These are phyloP conservation scores for Halocynthia roretzi DNA, from an alignment of 23 tunicate genomes.

Conservation along the genomic window DNA sequence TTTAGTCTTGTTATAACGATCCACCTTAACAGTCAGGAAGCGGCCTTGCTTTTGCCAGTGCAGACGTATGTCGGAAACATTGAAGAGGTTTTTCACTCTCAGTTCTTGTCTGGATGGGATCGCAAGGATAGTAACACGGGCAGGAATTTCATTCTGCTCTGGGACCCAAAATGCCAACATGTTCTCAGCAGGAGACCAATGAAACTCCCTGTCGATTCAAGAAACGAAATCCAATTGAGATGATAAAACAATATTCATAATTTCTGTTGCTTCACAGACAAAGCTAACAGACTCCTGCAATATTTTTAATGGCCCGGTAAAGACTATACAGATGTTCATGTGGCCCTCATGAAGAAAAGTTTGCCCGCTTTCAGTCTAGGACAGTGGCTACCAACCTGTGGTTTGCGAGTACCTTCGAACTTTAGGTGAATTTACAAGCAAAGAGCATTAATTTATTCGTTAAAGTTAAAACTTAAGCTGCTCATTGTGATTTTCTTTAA, in stretches of 20 bases:
- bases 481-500: too few relatives aligned
- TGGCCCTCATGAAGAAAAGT: too few relatives aligned
- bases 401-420: too few relatives aligned
- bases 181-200: constrained; percentile 96
- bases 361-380: too few relatives aligned
- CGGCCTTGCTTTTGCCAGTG: constrained; percentile 97
- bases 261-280: not conserved
- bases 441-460: too few relatives aligned
- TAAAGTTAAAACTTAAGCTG: too few relatives aligned
- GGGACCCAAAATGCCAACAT: constrained; percentile 82
- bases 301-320: too few relatives aligned
- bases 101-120: constrained; percentile 89
- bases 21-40: constrained; percentile 87
- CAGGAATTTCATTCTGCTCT: constrained; percentile 84
- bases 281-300: too few relatives aligned
- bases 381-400: too few relatives aligned
- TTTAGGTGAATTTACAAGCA: too few relatives aligned
- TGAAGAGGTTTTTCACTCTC: constrained; percentile 93
- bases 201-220: constrained; percentile 49
- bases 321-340: too few relatives aligned
- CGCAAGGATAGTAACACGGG: constrained; percentile 83
- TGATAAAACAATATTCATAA: not conserved
- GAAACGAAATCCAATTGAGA: not conserved
- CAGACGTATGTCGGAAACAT: constrained; percentile 76
- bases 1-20: constrained; percentile 87